Base-by-base conservation (phyloP, 2,797 vertebrate genomes). In the Phylloscopus collybita region DNA sequence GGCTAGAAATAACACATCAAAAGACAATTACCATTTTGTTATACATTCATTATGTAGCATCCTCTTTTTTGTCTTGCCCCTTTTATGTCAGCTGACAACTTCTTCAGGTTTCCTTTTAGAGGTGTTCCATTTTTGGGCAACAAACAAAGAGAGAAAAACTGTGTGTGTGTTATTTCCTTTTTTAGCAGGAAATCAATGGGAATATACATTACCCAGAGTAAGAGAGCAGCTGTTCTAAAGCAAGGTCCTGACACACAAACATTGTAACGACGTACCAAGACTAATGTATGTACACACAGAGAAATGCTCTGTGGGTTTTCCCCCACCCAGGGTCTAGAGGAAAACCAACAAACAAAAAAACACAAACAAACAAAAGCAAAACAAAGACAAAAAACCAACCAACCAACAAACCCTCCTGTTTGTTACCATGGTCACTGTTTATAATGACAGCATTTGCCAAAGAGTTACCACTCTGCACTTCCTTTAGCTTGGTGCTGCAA, bases 201-300 rank as follows among this genome's bases (percentile, higher is more conserved):
- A 79, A 75, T 90, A 86, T 86, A 64, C 66, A 47, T 96, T 91
- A 59, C 65, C n/a, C 65, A 72, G 56, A 90, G 70, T 64, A 54
- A 90, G 69, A 0, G 1, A 86, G 74, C 86, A 90, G 86, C 88
- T 93, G 88, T 86, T 96, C 51, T 72, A 34, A 75, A 81, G 86
- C 34, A 62, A 81, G 88, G 56, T 95, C 91, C 81, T 90, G 91
- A 92, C 91, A 93, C 78, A 86, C 70, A 88, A 90, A 91, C 74
- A 53, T 42, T 65, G 36, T 38, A 49, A 11, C 90, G 89, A 91
- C 7, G 16, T 92, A 67, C 9, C 4, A 62, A 73, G 69, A 54
- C 59, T 80, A 69, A 72, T 78, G 59, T 57, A 86, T 88, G 75
- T 86, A 80, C 85, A 95, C 82, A 83, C 34, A 86, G 6, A 80